Percentiles rank a stretch among this genome's conserved stretches.
phyloP scores from a whole-genome alignment of 2,888 invertebrate genomes.

The Podabrus alpinus region DNA sequence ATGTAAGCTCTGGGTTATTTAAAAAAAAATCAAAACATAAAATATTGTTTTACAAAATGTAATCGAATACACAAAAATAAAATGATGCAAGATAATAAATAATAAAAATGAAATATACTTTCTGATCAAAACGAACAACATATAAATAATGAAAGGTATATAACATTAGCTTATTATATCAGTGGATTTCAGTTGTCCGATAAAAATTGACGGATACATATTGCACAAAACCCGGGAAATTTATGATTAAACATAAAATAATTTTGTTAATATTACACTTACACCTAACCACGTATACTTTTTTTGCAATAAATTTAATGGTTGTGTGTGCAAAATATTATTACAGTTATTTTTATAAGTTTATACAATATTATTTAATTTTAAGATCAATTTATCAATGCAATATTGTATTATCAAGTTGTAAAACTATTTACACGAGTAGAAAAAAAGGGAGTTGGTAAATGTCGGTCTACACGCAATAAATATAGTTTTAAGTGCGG shows the following conservation, averaged over 20 bases:
- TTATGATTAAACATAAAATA: constrained; percentile 30
- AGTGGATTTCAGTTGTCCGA: constrained; percentile 21
- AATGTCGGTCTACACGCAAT: not conserved
- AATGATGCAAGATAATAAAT: constrained; percentile 11
- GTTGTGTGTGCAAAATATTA: not conserved
- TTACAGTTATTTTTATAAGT: not conserved
- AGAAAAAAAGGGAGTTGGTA: not conserved
- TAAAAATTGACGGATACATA: constrained; percentile 29
- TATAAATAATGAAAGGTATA: constrained; percentile 22
- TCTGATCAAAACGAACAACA: constrained; percentile 13
- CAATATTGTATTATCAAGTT: not conserved
- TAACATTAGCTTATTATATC: constrained; percentile 25
- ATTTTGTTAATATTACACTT: constrained; percentile 12
- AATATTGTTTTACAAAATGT: not conserved
- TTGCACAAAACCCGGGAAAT: constrained; percentile 26
- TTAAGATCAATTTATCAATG: not conserved
- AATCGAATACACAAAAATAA: constrained; percentile 12
- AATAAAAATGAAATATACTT: constrained; percentile 9
- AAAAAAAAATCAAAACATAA: not conserved
- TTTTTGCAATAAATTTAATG: not conserved
- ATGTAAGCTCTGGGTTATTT: not conserved
- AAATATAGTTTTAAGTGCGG: no score
- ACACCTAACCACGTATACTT: no score
- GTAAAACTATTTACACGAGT: not conserved
- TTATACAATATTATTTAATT: not conserved